Base-by-base conservation (phyloP, 2,797 vertebrate genomes). In the Simalia tracyae region DNA sequence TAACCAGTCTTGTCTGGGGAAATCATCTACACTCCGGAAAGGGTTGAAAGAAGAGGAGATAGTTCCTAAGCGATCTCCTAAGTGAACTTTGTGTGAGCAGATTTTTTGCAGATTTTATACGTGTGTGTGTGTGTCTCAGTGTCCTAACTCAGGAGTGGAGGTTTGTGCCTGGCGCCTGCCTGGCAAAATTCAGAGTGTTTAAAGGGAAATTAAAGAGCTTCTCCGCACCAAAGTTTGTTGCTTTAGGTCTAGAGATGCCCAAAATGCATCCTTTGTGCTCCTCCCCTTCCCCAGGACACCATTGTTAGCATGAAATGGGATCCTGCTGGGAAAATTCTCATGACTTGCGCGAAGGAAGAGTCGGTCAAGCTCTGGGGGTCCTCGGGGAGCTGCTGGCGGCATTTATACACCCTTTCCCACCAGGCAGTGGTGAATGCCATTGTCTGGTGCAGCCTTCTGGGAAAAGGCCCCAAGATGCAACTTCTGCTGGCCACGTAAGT, bases 281-380 rank as follows among this genome's bases (percentile, higher is more conserved):
- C 36, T 54, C 72, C 26, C 46, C 89, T 91, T 72, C 36, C 93
- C 42, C 95, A 99, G 99, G 99, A 99, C 95, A 98, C 98, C 4
- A 97, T 99, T 95, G 97, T 96, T 94, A 98, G 98, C 84, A 98
- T 99, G 98, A 98, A 98, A 90, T 99, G 99, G 99, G 98, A 98
- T 95, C 98, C 99, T 0, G 97, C 96, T 0, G 99, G 99, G 11
- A 98, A 98, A 95, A 98, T 99, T 66, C 97, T 99, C 56, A 96
- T 99, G 96, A 99, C 98, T 0, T 99, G 99, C 97, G 99, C 99
- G 96, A 99, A 99, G 97, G 99, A 99, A 95, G 99, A 99, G 94
- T 98, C 96, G 0, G 99, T 99, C 96, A 99, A 98, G 92, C 97
- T 99, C 89, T 99, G 99, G 99, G 98, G 98, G 0, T 96, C 94